Base-by-base conservation (phyloP, 2,113 vertebrate genomes). In the Pachyramphus minor region DNA sequence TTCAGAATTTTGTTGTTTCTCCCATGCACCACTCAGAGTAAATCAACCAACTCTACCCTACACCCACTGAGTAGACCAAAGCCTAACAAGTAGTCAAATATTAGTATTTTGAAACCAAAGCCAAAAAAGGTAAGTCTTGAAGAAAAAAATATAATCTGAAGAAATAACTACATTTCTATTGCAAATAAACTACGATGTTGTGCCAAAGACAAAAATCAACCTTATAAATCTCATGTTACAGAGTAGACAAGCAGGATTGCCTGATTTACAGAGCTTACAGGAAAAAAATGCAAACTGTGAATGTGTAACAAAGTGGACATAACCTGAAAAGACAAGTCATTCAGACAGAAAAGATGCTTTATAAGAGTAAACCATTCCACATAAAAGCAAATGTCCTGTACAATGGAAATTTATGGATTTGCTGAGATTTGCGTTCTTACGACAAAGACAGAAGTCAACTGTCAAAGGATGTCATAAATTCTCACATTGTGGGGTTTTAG, bases 291-390 rank as follows among this genome's bases (percentile, higher is more conserved):
- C 39, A 28, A 94, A 80, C 72, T 71, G 16, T 71, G 47, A 78
- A 74, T 88, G 78, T 96, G 78, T 79, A 88, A 71, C 85, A 86
- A 93, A 95, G 72, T 86, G 82, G 75, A 86, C 6, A 5, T 94
- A 96, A 97, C 59, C 19, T 63, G 75, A 93, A 93, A 95, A 94
- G 95, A 96, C 90, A 96, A 94, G 62, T 77, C 55, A 93, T 30
- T 56, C 59, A 56, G 21, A 28, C 39, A 76, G 82, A 96, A 96
- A 91, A 95, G 58, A 80, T 79, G 55, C 13, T 79, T 18, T 91
- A 4, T 49, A 86, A 59, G 45, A 92, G 58, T 84, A 87, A 93
- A 85, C 23, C 33, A 56, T 60, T 71, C 64, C 30, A 80, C 31
- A 67, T 2, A 63, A 86, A 82, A 69, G 41, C 23, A 91, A 83